A percentile compares a stretch with the other conserved stretches of the same genome.
Conservation (phyloP, 2,113 vertebrate species). For the Tachysurus fulvidraco region DNA sequence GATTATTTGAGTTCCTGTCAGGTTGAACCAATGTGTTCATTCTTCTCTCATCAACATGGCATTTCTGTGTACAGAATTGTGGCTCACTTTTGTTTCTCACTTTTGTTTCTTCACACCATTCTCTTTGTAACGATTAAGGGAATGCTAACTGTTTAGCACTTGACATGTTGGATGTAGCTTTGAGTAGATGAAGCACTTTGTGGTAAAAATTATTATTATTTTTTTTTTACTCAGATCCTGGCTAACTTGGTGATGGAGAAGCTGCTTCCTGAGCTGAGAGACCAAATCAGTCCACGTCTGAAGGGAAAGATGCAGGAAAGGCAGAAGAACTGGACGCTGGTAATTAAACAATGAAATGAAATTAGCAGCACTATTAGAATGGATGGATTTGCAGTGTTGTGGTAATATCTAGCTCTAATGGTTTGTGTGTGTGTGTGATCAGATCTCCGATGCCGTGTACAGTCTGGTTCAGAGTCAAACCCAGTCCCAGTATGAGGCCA, state of each 20-base stretch:
- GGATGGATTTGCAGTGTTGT: neutral
- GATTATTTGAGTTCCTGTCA: neutral
- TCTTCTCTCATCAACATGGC: neutral
- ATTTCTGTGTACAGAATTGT: neutral
- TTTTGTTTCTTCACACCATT: neutral
- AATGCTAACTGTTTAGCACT: neutral
- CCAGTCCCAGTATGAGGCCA: slow-evolving; percentile 69
- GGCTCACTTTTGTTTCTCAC: neutral
- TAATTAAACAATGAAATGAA: slow-evolving; percentile 57
- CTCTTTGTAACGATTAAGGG: neutral
- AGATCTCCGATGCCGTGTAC: slow-evolving; percentile 90
- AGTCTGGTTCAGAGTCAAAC: slow-evolving; percentile 83
- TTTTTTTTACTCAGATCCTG: slow-evolving; percentile 75
- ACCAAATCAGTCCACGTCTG: slow-evolving; percentile 80
- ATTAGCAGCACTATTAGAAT: slow-evolving; percentile 4
- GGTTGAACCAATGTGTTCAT: neutral
- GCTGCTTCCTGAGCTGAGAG: slow-evolving; percentile 83
- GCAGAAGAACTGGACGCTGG: slow-evolving; percentile 89
- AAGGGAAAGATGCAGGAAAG: slow-evolving; percentile 88
- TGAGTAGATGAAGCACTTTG: neutral
- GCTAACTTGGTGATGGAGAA: slow-evolving; percentile 95
- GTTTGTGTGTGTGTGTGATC: neutral
- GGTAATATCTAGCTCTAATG: slow-evolving; percentile 1
- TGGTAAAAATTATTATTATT: neutral
- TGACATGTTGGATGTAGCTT: neutral